Evolutionary conservation across 2,113 vertebrate genomes (phyloP), one percentile per base, ranked within the genome.

Genomic region (Xiphorhynchus elegans): DNA sequence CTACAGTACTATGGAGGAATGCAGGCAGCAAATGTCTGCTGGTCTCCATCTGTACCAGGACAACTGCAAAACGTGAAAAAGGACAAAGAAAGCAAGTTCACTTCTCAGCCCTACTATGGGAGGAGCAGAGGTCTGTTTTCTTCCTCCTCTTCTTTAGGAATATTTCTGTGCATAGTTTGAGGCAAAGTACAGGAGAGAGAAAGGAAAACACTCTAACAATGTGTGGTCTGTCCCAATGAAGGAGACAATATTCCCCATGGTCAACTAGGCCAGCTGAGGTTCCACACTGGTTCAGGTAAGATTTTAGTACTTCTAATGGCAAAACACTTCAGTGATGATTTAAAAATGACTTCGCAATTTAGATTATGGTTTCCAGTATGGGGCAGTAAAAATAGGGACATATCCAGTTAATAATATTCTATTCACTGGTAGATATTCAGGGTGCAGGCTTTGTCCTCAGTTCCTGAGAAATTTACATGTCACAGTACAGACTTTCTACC

Each of bases 1-100:
- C 47, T 1, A 0, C 39, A 4, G 11, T 7, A 3, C 19, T 2
- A 2, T 42, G 19, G 10, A 82, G 15, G 13, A 33, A 67, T 11
- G 28, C 15, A 85, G 50, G 53, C 37, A 83, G 46, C 17, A 64
- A 60, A n/a, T 0, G 1, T 6, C 12, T 2, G 2, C 11, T 1
- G 3, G 49, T 16, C 7, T 73, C 10, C 6, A 7, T 33, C 37
- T 0, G 0, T 68, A 26, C 18, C 53, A 76, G 24, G 23, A 64
- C 16, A 60, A 63, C 20, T 28, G 24, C 25, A 76, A 84, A 60
- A 63, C 3, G 5, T 62, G 46, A 87, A 58, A 59, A 69, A 85
- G 25, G 21, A 50, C 7, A 26, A 11, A 28, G 31, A 84, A 76
- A 66, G 3, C 16, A 69, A 81, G 5, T 26, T 87, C 20, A 20